Evolutionary conservation across 2,888 invertebrate species (phyloP), one percentile per base, ranked within the genome.

Genomic region (Cerastis rubricosa): DNA sequence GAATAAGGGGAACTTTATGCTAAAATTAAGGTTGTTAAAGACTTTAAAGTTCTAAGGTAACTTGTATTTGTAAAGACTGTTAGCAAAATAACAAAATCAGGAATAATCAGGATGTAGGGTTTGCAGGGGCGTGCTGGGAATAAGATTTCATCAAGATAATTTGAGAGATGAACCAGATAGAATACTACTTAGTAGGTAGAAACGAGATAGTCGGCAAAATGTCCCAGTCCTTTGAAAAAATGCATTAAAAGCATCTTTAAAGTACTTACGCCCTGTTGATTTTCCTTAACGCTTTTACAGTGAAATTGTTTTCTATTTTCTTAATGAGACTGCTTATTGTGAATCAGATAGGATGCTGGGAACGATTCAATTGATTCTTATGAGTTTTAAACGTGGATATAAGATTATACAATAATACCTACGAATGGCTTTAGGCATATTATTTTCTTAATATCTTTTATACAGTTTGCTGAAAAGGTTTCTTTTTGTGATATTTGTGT

Each of bases 61-160:
- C 59, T 69, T 72, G 47, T 75, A 77, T 82, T 83, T 81, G 81
- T 73, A 25, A 47, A 65, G 63, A 63, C 51, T 61, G 73, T 74
- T 43, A 66, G 17, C 25, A 25, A 78, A 87, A 76, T 78, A 86
- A 83, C 61, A 75, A 76, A 87, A 87, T 86, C 83, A 85, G 81
- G 65, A 71, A 75, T 73, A 87, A 87, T 86, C 83, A 85, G 81
- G 69, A 71, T 71, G 49, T 72, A 76, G 74, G 45, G 51, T 66
- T 68, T 57, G 12, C 66, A 74, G 49, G 43, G 11, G 45, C 81
- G 78, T 83, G 85, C 64, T 54, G 73, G 67, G 78, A 83, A 87
- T 84, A 78, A 85, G 84, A 88, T 88, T 83, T 81, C 64, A 87
- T 87, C 81, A 73, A 78, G 85, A 86, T 87, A 64, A 86, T 80